Conservation (phyloP, 2,113 vertebrate genomes). For the Emydura subglobosa region DNA sequence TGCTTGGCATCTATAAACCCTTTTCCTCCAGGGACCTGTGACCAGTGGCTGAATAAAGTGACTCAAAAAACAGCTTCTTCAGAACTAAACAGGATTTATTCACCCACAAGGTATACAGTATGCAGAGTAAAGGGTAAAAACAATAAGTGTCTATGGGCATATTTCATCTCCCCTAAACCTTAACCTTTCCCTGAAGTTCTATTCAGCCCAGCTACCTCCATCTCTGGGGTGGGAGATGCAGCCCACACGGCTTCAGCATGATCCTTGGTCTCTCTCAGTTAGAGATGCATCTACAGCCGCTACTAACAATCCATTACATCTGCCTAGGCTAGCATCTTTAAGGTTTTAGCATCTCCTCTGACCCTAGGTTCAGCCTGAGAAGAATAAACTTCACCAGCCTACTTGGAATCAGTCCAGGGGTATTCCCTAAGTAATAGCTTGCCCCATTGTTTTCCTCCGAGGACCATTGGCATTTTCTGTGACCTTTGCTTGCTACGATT, state of each 20-base stretch:
- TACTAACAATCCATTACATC: neutral
- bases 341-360: neutral
- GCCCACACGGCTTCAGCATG: neutral
- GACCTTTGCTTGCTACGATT: neutral
- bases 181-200: neutral
- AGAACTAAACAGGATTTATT: neutral
- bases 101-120: neutral
- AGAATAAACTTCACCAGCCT: neutral
- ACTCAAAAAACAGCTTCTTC: neutral
- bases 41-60: neutral
- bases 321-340: neutral
- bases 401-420: neutral
- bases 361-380: neutral
- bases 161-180: neutral
- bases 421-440: neutral
- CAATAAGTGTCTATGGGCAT: neutral
- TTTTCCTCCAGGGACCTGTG: neutral
- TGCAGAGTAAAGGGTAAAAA: slow-evolving; percentile 5
- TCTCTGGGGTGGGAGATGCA: neutral
- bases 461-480: neutral
- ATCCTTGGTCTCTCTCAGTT: neutral
- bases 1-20: neutral
- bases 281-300: neutral
- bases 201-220: neutral
- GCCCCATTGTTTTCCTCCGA: neutral